Evolutionary conservation across 2,797 vertebrate genomes (phyloP).

Genomic region (Poecile montanus): DNA sequence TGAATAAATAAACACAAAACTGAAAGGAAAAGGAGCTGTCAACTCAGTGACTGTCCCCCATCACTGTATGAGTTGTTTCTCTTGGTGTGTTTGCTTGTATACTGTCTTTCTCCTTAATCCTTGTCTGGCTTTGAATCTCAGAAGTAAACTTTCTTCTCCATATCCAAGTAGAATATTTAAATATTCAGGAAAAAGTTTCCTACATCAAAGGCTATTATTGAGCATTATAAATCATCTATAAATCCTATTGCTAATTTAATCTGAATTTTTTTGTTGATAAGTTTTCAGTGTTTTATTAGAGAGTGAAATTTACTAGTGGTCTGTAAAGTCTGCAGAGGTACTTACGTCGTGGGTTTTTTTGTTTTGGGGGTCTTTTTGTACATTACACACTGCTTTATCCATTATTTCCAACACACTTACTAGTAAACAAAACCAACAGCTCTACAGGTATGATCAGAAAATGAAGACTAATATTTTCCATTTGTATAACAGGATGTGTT

Average conservation of each 20-base stretch:
- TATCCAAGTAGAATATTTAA: background rate
- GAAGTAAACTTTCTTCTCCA: background rate
- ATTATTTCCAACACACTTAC: background rate
- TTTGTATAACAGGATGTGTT: background rate
- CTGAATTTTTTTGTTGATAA: background rate
- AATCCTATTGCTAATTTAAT: background rate
- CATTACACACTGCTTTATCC: background rate
- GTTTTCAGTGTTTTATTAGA: background rate
- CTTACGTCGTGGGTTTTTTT: rapidly evolving
- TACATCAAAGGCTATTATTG: background rate
- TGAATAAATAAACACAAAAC: background rate
- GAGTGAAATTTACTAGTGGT: background rate
- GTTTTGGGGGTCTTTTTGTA: rapidly evolving
- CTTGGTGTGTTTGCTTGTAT: background rate
- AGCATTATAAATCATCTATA: background rate
- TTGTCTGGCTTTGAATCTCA: background rate
- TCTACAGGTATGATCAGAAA: background rate
- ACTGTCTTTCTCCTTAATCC: background rate
- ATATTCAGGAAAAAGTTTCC: background rate
- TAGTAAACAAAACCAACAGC: background rate
- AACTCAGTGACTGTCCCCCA: background rate
- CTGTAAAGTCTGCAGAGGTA: background rate
- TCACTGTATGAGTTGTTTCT: background rate
- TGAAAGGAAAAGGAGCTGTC: background rate
- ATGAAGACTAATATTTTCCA: background rate